Conservation (phyloP, 2,113 vertebrate species). For the Emberiza fucata region DNA sequence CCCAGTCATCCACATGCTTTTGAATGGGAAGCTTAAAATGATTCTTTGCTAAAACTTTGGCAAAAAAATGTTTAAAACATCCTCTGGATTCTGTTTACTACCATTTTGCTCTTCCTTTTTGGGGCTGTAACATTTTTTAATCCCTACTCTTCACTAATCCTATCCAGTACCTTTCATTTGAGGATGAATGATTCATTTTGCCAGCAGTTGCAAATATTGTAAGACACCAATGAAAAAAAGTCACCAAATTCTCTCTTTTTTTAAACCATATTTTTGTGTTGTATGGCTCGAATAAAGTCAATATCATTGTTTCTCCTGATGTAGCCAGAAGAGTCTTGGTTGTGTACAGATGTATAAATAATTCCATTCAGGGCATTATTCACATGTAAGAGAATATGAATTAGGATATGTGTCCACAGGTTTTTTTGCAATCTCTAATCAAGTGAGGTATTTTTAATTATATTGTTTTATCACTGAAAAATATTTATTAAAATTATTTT, state of each 20-base stretch:
- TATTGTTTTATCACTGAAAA: background rate
- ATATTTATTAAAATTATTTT: background rate
- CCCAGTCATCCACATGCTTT: background rate
- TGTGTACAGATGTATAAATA: background rate
- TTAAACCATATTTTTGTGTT: background rate
- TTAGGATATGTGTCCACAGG: background rate
- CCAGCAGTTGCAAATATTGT: background rate
- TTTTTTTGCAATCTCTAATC: background rate
- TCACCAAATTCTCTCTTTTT: background rate
- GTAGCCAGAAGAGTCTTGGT: background rate
- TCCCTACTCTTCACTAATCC: background rate
- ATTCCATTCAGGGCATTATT: background rate
- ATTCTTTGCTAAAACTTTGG: background rate
- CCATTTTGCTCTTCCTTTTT: background rate
- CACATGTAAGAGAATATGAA: background rate
- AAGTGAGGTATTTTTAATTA: background rate
- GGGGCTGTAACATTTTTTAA: background rate
- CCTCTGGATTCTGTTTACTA: background rate
- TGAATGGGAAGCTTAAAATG: background rate
- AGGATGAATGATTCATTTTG: background rate
- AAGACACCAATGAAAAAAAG: background rate
- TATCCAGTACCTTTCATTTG: background rate
- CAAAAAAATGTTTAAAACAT: background rate
- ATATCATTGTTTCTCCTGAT: background rate
- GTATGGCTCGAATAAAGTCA: background rate